Evolutionary conservation across 2,797 vertebrate species (phyloP).

Genomic region (Lacerta agilis): DNA sequence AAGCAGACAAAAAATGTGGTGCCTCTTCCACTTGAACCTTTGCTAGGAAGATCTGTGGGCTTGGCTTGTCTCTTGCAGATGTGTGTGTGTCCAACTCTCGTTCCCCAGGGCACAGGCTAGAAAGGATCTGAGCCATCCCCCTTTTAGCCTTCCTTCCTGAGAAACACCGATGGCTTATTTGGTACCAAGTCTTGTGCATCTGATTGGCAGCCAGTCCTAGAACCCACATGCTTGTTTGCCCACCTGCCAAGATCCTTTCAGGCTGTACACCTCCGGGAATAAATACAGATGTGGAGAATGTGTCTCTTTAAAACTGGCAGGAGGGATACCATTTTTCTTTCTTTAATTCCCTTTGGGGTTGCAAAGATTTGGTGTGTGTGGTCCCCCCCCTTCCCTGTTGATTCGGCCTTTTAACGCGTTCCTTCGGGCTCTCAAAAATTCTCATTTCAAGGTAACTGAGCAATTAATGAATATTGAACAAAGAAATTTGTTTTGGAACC

Average conservation of each 20-base stretch:
- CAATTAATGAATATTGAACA: accelerated
- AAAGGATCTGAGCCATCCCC: not conserved
- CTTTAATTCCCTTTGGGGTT: not conserved
- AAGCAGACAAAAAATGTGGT: not conserved
- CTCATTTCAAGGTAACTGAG: constrained; percentile 31
- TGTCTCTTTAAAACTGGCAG: not conserved
- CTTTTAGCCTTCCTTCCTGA: not conserved
- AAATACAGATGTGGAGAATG: not conserved
- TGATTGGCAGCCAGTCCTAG: not conserved
- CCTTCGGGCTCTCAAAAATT: constrained; percentile 4
- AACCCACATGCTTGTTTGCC: too few species aligned
- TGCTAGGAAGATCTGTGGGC: too few species aligned
- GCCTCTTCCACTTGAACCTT: not conserved
- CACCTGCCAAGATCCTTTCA: too few species aligned
- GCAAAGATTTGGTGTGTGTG: not conserved
- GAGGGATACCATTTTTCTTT: not conserved
- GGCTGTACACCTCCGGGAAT: not conserved
- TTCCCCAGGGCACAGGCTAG: not conserved
- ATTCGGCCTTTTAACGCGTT: not conserved
- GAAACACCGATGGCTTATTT: not conserved
- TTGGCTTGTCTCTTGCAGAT: not conserved
- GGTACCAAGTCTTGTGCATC: not conserved
- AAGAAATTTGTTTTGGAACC: not conserved
- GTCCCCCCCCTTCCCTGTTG: not conserved
- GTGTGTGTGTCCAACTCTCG: too few species aligned